Base-by-base conservation (phyloP, 2,113 vertebrate species). In the Neotragus pygmaeus region DNA sequence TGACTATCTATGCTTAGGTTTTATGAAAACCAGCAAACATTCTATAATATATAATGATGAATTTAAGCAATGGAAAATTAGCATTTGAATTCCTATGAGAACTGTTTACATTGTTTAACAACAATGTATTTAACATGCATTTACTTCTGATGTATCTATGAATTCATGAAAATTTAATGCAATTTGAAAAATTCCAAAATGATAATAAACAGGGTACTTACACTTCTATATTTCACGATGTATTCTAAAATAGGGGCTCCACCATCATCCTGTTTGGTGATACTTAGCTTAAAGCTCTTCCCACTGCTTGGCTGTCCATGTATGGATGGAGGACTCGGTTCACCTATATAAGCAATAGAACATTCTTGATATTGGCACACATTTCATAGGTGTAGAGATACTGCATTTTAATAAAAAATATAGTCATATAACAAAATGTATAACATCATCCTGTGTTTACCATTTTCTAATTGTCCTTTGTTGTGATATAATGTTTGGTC, bases 241-340 rank as follows among this genome's bases (percentile, higher is more conserved):
- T 99, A 99, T 98, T 99, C 99, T 98, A 99, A 98, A 92, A 99
- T 99, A 82, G 99, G 99, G 90, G 99, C 99, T 23, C 99, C 99
- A 86, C 99, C 99, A 43, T 99, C 99, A 55, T 99, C 99, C 97
- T 99, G 99, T 96, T 99, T 99, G 94, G 99, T 99, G 98, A 99
- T 99, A 78, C 99, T 99, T 77, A 99, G 99, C 95, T 99, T 99
- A 98, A 99, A 99, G 90, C 99, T 99, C 98, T 99, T 99, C 23
- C 99, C 99, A 92, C 99, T 99, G n/a, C 99, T 99, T 91, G 99
- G 99, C 95, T 99, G 99, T 12, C 99, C 99, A 60, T 99, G 99
- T 94, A 99, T 99, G 30, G 99, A 99, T 2, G 99, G 99, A 1
- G 99, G 99, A 92, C 99, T 99, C 23, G 99, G 99, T 92, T 99